Evolutionary conservation across 2,888 invertebrate genomes (phyloP).

Genomic region (Cactoblastis cactorum): DNA sequence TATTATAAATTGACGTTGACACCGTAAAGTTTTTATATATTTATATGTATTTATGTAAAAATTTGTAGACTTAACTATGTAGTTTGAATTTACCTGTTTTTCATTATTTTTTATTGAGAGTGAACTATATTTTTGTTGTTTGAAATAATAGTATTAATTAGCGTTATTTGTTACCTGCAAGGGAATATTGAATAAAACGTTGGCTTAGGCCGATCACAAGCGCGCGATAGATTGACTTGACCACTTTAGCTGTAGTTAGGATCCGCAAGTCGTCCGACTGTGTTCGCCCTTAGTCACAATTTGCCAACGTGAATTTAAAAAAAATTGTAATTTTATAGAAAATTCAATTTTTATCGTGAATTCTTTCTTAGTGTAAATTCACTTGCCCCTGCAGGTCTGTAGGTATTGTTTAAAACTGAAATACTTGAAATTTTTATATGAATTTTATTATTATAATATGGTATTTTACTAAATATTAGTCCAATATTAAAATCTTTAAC

Average conservation of each 20-base stretch:
- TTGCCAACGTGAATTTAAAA: conserved; percentile 11
- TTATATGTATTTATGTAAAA: conserved; percentile 56
- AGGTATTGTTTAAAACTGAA: conserved; percentile 73
- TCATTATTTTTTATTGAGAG: conserved; percentile 48
- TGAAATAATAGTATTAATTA: conserved; percentile 48
- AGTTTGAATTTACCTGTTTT: conserved; percentile 50
- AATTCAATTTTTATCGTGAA: conserved; percentile 7
- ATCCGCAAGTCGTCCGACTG: conserved; percentile 4
- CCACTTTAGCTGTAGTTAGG: conserved; percentile 10
- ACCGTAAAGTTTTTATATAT: conserved; percentile 48
- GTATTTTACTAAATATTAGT: conserved; percentile 79
- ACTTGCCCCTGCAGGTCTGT: conserved; percentile 34
- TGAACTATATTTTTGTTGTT: conserved; percentile 55
- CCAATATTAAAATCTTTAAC: conserved; percentile 73
- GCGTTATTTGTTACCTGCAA: conserved; percentile 26
- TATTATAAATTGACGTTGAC: conserved; percentile 34
- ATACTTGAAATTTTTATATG: conserved; percentile 77
- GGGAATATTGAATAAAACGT: conserved; percentile 10
- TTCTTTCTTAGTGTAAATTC: conserved; percentile 5
- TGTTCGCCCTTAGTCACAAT: conserved; percentile 9
- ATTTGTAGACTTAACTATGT: conserved; percentile 46
- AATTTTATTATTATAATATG: conserved; percentile 77
- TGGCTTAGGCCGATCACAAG: conserved; percentile 6
- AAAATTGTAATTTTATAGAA: conserved; percentile 5
- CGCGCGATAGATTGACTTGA: conserved; percentile 3